phyloP scores from a whole-genome alignment of 2,797 vertebrate species.

The Pteronotus mesoamericanus region DNA sequence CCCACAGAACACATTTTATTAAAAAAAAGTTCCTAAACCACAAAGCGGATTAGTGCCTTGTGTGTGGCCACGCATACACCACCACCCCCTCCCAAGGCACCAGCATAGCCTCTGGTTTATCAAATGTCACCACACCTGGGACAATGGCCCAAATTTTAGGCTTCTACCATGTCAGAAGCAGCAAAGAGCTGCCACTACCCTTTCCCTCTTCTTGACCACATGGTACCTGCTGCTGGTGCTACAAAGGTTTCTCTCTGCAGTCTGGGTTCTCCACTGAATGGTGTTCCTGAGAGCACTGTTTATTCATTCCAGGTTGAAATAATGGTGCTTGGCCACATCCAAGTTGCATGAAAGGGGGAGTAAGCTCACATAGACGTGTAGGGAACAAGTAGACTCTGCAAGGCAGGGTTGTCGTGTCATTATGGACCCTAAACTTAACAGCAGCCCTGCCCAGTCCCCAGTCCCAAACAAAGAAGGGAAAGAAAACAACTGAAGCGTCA shows the following conservation, averaged over 20 bases:
- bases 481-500: neutral
- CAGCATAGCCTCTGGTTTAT: neutral
- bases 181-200: neutral
- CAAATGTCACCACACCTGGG: neutral
- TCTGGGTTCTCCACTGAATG: neutral
- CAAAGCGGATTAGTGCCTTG: neutral
- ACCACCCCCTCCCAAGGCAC: neutral
- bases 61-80: neutral
- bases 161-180: neutral
- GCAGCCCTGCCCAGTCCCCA: neutral
- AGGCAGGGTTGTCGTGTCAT: neutral
- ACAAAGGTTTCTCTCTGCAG: neutral
- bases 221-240: neutral
- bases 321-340: neutral
- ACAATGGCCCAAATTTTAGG: neutral
- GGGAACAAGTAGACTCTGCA: rapidly evolving
- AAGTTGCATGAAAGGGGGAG: neutral
- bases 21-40: neutral
- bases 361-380: neutral
- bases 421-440: neutral
- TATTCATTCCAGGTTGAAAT: neutral
- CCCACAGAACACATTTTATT: neutral
- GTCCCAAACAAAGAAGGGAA: too few relatives aligned
- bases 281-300: neutral
- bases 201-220: neutral